Percentiles rank a stretch among this genome's conserved stretches.
These are phyloP conservation scores for Magallana ariakensis DNA, from an alignment of 1,140 invertebrate genomes.

Conservation along the genomic window DNA sequence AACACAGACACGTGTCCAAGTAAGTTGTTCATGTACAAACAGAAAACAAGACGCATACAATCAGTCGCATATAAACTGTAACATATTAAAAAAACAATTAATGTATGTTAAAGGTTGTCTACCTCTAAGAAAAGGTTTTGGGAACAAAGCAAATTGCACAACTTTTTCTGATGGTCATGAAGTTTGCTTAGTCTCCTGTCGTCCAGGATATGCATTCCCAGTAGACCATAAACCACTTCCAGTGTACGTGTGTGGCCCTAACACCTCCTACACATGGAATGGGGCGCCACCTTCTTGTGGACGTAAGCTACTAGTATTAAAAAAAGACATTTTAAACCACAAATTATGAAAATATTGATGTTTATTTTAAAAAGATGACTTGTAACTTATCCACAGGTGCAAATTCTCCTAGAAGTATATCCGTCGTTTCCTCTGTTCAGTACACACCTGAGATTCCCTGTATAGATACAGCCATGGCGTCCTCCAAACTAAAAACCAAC, in stretches of 20 bases:
- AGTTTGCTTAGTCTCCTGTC: not conserved
- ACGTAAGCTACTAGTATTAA: not conserved
- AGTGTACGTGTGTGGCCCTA: constrained; percentile 3
- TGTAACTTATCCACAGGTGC: not conserved
- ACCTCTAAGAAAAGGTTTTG: not conserved
- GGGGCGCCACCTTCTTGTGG: not conserved
- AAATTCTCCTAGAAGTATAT: not conserved
- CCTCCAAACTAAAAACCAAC: not conserved
- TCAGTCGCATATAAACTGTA: not conserved
- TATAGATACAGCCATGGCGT: not conserved
- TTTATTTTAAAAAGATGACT: too few species aligned
- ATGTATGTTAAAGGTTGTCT: not conserved
- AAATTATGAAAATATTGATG: too few species aligned
- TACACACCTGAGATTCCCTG: not conserved
- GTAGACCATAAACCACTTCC: not conserved
- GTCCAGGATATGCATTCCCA: not conserved
- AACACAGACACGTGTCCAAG: constrained; percentile 41
- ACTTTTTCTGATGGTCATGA: not conserved
- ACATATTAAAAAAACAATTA: not conserved
- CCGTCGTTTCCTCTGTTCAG: not conserved
- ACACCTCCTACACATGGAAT: constrained; percentile 7
- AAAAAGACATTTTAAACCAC: too few species aligned
- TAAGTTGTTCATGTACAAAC: not conserved
- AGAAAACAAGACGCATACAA: too few species aligned
- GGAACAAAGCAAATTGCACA: not conserved